Evolutionary conservation across 2,113 vertebrate genomes (phyloP), one percentile per base, ranked within the genome.

Genomic region (Tragelaphus scriptus): DNA sequence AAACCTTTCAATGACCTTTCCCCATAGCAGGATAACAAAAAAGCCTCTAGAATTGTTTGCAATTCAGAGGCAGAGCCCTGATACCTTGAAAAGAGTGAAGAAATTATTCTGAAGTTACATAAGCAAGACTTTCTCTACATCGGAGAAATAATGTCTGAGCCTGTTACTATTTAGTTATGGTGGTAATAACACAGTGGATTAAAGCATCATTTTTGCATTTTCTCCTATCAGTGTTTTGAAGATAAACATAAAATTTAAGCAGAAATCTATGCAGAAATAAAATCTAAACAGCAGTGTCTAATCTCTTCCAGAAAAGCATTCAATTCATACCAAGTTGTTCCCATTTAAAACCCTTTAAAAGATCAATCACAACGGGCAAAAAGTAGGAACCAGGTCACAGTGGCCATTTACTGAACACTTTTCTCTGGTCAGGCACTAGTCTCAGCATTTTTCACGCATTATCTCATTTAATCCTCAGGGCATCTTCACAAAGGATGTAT

Each of bases 241-340:
- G 32, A 56, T 93, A 56, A 90, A 49, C 51, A 58, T 68, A 95
- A 96, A 97, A 91, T 86, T 79, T 96, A 95, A 94, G 68, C 65
- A 89, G 89, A 96, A 93, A 71, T 65, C 44, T 77, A 77, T 4
- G 7, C 71, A 81, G 80, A 90, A 68, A 91, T 95, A 92, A 96
- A 96, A 81, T 86, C 82, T 77, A 91, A 89, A 94, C 3, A 36
- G 26, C 17, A 93, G 61, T 49, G 6, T 36, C 68, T 68, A n/a
- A 92, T 63, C 85, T 95, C 28, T 96, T 55, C 28, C 51, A 96
- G 17, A 55, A 88, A 88, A 81, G 65, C 19, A 12, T 44, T 79
- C 55, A n/a, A 55, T 63, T 68, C 25, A 3, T 10, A 63, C 25
- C 32, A 91, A 82, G 36, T 61, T 51, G 26, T 61, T 93, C 79